Percentiles rank a stretch among this genome's conserved stretches.
phyloP scores from a whole-genome alignment of 1,140 invertebrate genomes.

The Plectus sambesii region DNA sequence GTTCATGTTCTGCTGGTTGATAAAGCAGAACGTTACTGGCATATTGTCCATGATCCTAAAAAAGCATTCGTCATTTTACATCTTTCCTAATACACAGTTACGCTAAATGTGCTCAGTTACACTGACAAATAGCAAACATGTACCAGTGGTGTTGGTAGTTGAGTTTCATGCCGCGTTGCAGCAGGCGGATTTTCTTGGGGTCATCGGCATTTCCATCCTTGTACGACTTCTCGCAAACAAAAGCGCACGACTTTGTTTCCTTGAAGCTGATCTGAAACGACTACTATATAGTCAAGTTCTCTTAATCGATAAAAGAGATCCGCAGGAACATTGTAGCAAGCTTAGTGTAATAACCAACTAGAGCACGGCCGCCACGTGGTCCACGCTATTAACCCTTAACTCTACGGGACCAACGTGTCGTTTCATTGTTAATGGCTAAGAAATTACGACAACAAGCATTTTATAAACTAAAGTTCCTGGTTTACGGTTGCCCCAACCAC shows the following conservation, averaged over 20 bases:
- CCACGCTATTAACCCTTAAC: too few species aligned
- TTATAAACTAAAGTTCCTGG: too few species aligned
- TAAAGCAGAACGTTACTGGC: constrained; percentile 83
- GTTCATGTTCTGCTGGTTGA: constrained; percentile 57
- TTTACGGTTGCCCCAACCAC: too few species aligned
- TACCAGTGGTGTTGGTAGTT: constrained; percentile 98
- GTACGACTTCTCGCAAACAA: constrained; percentile 64
- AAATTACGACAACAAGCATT: too few species aligned
- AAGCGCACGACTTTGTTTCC: constrained; percentile 60
- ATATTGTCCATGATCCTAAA: constrained; percentile 70
- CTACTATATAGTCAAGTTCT: background rate
- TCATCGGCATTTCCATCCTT: constrained; percentile 55
- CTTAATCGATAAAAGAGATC: constrained; percentile 2
- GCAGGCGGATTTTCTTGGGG: constrained; percentile 61
- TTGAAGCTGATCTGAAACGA: constrained; percentile 52
- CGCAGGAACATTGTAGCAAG: constrained; percentile 1
- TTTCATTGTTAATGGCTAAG: too few species aligned
- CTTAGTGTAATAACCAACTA: constrained; percentile 1
- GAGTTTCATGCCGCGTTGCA: constrained; percentile 82
- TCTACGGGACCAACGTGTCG: too few species aligned
- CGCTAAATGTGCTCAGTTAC: constrained; percentile 2
- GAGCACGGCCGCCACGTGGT: too few species aligned
- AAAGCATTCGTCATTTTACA: constrained; percentile 3
- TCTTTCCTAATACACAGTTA: background rate
- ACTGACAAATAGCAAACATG: constrained; percentile 5